Evolutionary conservation across 2,888 invertebrate genomes (phyloP).

Genomic region (Polydrusus tereticollis): DNA sequence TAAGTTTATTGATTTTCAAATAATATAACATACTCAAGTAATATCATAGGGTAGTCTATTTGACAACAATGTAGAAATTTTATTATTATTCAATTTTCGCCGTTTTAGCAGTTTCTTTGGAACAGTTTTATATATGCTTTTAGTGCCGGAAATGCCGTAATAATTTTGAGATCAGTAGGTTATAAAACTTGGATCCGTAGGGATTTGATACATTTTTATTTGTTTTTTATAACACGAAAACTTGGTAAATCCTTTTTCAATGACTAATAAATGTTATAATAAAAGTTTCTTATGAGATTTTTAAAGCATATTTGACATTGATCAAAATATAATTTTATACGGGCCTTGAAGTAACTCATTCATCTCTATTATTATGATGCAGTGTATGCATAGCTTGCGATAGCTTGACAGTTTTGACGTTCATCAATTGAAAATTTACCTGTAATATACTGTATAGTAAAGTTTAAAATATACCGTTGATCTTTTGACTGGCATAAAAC

Average conservation of each 20-base stretch:
- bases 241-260: neutral
- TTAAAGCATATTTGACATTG: neutral
- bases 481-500: no score
- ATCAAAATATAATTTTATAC: neutral
- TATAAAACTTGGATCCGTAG: conserved; percentile 1
- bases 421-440: no score
- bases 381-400: no score
- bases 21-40: neutral
- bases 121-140: conserved; percentile 5
- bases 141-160: conserved; percentile 1
- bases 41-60: neutral
- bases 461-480: no score
- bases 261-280: neutral
- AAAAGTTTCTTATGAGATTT: neutral
- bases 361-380: no score
- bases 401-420: no score
- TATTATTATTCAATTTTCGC: conserved; percentile 8
- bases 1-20: no score
- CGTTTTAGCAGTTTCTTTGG: neutral
- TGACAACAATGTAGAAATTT: neutral
- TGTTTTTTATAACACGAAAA: conserved; percentile 9
- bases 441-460: no score
- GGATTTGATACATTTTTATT: conserved; percentile 7
- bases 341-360: no score
- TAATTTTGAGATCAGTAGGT: conserved; percentile 12